Evolutionary conservation across 2,113 vertebrate species (phyloP), one percentile per base, ranked within the genome.

Genomic region (Trachemys scripta): DNA sequence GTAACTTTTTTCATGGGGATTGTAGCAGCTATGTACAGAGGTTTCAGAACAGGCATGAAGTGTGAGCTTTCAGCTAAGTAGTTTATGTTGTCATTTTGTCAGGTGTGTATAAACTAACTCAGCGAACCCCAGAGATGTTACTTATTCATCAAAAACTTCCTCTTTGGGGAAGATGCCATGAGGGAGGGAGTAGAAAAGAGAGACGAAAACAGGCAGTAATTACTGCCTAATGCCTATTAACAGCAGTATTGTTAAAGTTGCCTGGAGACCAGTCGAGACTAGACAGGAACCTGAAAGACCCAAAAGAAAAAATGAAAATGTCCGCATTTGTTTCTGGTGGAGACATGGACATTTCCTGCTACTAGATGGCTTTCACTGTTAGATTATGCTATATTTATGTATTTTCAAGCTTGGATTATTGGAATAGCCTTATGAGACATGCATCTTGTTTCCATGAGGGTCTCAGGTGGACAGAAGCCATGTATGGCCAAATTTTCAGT

Each of bases 251-350:
- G 87, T 97, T 98, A 88, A 25, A 89, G 96, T 98, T 98, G 97
- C 97, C 87, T 98, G 96, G 97, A 96, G 98, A 97, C 97, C n/a
- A n/a, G 94, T 80, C 96, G 91, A 93, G 96, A 96, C 91, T 97
- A 97, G 95, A 97, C 84, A 97, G 90, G 94, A 97, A 90, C 49
- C n/a, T 95, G 51, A 94, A 93, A 90, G 82, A 92, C 85, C 95
- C 69, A 4, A 94, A 96, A 95, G 84, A 97, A 85, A 96, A 81
- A 95, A 65, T 95, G 96, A 93, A 96, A 93, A 90, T 90, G 84
- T 96, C 97, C 97, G 69, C 54, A 84, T 97, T 95, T 82, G 38
- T 97, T 97, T 95, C 80, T 87, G 29, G 56, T 89, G 90, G 69
- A 80, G 88, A 88, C 87, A 86, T 88, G 94, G 90, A 97, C 91